A percentile compares a stretch with the other conserved stretches of the same genome.
Conservation (phyloP, 2,797 vertebrate species). For the Acanthurus leucopareius region DNA sequence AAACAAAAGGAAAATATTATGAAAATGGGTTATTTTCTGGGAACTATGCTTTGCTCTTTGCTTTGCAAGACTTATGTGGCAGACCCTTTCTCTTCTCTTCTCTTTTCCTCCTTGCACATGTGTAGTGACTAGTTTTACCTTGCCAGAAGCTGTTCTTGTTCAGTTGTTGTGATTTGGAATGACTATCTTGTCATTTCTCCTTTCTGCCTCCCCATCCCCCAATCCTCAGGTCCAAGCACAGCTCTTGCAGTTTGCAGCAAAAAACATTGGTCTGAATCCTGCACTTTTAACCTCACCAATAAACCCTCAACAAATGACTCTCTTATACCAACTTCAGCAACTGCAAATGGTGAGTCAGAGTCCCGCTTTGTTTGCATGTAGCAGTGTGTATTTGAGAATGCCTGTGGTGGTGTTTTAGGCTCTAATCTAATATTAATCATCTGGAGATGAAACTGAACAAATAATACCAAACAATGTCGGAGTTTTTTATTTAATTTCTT, state of each 20-base stretch:
- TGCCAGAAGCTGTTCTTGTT: background rate
- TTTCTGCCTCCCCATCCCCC: background rate
- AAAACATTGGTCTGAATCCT: constrained; percentile 99
- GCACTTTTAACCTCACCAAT: constrained; percentile 99
- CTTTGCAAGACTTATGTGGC: background rate
- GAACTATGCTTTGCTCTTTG: background rate
- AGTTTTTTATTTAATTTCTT: constrained; percentile 3
- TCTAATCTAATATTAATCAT: background rate
- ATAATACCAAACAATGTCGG: background rate
- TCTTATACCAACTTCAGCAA: constrained; percentile 99
- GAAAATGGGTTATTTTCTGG: background rate
- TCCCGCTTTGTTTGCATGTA: too few relatives aligned
- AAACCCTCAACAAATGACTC: constrained; percentile 99
- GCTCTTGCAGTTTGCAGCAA: constrained; percentile 99
- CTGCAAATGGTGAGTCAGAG: constrained; percentile 96
- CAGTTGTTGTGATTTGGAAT: constrained; percentile 32
- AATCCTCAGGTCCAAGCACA: constrained; percentile 99
- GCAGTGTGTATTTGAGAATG: too few relatives aligned
- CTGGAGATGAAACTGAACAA: too few relatives aligned
- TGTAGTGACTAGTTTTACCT: constrained; percentile 18
- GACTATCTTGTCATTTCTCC: constrained; percentile 42
- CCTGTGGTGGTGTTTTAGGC: background rate
- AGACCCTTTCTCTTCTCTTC: background rate
- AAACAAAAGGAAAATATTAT: background rate
- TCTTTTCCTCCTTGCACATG: background rate